Conservation (phyloP, 2,797 vertebrate species). For the Myotis findleyi region DNA sequence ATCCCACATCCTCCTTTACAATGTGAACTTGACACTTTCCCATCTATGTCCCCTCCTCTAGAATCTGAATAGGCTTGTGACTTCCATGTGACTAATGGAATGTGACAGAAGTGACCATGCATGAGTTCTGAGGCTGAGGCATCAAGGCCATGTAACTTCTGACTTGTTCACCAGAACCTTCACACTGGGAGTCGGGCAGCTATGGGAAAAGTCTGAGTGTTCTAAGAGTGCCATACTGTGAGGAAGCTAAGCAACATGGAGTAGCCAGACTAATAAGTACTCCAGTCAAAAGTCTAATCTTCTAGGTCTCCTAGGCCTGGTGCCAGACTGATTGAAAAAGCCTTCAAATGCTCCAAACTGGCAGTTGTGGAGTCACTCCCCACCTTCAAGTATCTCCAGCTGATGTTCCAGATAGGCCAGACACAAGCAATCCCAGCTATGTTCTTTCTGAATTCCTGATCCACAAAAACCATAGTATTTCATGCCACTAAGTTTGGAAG, state of each 20-base stretch:
- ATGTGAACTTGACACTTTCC: neutral
- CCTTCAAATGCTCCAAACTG: neutral
- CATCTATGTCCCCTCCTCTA: neutral
- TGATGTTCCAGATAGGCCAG: neutral
- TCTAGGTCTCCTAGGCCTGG: neutral
- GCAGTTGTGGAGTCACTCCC: neutral
- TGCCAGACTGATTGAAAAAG: neutral
- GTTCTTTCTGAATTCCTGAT: neutral
- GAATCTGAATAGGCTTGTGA: neutral
- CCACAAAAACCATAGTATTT: neutral
- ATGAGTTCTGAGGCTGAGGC: neutral
- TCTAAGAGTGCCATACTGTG: neutral
- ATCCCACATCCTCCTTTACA: neutral
- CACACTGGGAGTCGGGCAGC: neutral
- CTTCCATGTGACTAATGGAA: neutral
- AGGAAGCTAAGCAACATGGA: neutral
- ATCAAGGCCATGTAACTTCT: neutral
- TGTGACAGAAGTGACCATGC: neutral
- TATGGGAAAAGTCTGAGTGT: neutral
- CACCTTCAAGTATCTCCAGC: neutral
- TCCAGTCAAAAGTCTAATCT: neutral
- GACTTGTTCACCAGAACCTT: neutral
- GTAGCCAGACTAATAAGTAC: accelerated
- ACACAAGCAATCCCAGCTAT: neutral
- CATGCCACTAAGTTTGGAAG: neutral